phyloP scores from a whole-genome alignment of 2,113 vertebrate species.

The Chaetodon auriga region DNA sequence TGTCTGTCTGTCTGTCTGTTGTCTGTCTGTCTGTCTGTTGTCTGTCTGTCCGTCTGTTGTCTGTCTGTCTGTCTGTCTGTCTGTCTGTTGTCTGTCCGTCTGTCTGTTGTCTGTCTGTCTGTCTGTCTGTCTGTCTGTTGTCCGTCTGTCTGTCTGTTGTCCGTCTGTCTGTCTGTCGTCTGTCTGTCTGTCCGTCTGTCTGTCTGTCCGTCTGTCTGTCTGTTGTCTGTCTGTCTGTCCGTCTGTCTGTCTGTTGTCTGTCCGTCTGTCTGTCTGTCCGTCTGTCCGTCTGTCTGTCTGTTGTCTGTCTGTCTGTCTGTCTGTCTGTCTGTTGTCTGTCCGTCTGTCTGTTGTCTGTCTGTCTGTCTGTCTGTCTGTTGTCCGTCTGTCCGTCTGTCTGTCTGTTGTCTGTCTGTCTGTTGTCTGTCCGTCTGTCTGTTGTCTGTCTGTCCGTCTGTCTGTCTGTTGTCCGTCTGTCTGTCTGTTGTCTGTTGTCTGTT shows the following conservation, averaged over 20 bases:
- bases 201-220: not conserved
- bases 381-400: slow-evolving; percentile 14
- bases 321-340: not conserved
- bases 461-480: slow-evolving; percentile 7
- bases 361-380: slow-evolving; percentile 1
- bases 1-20: slow-evolving; percentile 3
- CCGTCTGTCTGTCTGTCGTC: too few species aligned
- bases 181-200: not conserved
- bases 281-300: slow-evolving; percentile 2
- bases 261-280: slow-evolving; percentile 2
- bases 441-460: not conserved
- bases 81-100: not conserved
- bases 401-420: not conserved
- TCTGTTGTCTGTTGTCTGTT: not conserved
- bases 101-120: not conserved
- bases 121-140: not conserved
- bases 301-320: not conserved
- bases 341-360: not conserved
- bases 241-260: not conserved
- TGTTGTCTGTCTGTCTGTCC: too few species aligned
- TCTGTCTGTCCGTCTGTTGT: not conserved
- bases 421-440: not conserved
- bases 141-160: slow-evolving; percentile 1
- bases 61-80: not conserved
- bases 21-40: slow-evolving; percentile 1